These are phyloP conservation scores for Vidua macroura DNA, from an alignment of 2,113 vertebrate genomes.

Conservation along the genomic window DNA sequence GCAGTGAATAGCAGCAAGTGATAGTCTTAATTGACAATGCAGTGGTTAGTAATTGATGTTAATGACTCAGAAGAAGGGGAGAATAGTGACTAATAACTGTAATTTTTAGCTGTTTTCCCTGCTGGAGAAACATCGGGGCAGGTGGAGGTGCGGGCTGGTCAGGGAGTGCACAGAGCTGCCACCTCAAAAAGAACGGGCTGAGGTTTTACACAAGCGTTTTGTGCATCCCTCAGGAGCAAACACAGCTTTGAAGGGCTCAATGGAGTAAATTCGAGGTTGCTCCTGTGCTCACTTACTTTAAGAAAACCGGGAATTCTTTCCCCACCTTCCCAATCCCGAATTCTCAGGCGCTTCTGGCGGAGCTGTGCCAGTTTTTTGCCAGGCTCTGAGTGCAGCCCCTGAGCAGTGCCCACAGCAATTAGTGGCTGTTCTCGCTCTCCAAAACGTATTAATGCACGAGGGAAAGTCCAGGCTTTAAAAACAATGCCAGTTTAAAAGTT, in stretches of 20 bases:
- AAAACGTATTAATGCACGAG: background rate
- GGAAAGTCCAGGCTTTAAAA: background rate
- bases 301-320: background rate
- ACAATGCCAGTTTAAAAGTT: background rate
- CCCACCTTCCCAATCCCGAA: background rate
- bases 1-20: slow-evolving; percentile 41
- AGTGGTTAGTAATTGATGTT: slow-evolving; percentile 46
- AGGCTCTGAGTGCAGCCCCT: background rate
- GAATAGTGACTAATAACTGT: slow-evolving; percentile 22
- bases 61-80: slow-evolving; percentile 23
- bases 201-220: background rate
- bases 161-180: background rate
- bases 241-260: background rate
- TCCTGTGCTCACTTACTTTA: background rate
- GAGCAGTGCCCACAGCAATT: background rate
- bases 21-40: slow-evolving; percentile 51
- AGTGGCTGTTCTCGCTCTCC: background rate
- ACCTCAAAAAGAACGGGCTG: background rate
- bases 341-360: background rate
- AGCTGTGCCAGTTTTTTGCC: background rate
- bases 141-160: background rate
- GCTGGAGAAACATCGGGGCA: background rate
- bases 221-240: background rate
- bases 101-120: background rate
- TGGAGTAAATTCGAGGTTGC: background rate